Percentiles rank a stretch among this genome's conserved stretches.
Conservation (phyloP, 2,113 vertebrate genomes). For the Elephantulus edwardii region DNA sequence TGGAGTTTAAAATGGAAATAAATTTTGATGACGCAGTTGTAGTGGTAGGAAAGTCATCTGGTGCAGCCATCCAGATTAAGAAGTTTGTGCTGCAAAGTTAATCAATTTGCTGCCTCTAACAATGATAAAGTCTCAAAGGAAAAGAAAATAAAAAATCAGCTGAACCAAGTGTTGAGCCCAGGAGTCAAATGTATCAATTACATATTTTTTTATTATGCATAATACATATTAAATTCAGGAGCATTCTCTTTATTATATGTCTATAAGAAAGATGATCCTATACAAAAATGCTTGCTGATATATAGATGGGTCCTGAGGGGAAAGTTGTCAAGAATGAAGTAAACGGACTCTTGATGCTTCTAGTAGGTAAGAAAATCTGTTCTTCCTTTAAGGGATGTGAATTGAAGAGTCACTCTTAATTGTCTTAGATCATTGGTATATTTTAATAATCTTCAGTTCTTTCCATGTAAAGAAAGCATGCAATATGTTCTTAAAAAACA, state of each 20-base stretch:
- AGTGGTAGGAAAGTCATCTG: constrained; percentile 1
- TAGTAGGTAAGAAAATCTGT: background rate
- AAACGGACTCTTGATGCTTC: background rate
- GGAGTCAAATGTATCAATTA: background rate
- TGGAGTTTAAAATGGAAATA: background rate
- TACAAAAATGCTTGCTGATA: background rate
- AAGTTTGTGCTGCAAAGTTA: background rate
- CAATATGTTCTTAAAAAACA: background rate
- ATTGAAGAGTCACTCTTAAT: background rate
- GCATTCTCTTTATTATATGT: background rate
- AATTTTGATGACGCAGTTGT: background rate
- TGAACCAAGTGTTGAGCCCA: background rate
- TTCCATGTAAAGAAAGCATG: background rate
- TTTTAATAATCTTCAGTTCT: background rate
- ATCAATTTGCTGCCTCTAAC: background rate
- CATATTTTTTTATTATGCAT: background rate
- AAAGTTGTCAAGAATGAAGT: background rate
- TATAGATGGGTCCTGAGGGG: background rate
- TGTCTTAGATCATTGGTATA: background rate
- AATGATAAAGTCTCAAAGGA: background rate
- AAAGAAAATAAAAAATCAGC: background rate
- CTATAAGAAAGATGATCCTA: background rate
- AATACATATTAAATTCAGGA: background rate
- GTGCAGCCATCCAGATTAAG: background rate
- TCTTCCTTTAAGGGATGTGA: background rate